Base-by-base conservation (phyloP, 2,888 invertebrate genomes). In the Rhodophaea formosa region DNA sequence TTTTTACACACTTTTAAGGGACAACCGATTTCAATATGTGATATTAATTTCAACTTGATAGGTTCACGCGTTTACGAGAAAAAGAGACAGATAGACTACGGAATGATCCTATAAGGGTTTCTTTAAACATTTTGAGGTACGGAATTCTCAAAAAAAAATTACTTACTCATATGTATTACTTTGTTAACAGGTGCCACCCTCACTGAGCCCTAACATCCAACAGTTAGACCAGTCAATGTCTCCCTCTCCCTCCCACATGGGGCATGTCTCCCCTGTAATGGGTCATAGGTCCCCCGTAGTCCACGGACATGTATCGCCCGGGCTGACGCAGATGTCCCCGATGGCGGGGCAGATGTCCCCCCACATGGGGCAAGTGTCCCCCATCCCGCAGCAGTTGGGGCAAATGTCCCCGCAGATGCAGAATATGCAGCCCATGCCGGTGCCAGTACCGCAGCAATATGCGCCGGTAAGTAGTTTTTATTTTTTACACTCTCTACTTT, bases 361-460 rank as follows among this genome's bases (percentile, higher is more conserved):
- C 14, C 70, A 66, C 35, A 35, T 63, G 62, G 51, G 49, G 7
- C 64, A 63, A 16, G 61, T 59, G n/a, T 60, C 62, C 17, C 62
- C 63, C 1, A 35, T 39, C 35, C 45, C 53, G 51, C 63, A 60
- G 39, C 46, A 30, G 7, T 39, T 49, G 14, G 8, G 30, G 47
- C 23, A 53, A 42, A 43, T 44, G 42, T 56, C 57, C 23, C 57
- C 46, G 23, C 35, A 32, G 16, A 44, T 44, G 32, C 56, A 56
- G 17, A 35, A 12, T 55, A 62, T 45, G 58, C 59, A 45, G 57
- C 56, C 53, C n/a, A 54, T 63, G 39, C 62, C 62, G 12, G 57
- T 61, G 44, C 46, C 63, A n/a, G 49, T 62, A 17, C 66, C 69
- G 0, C 17, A 65, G 61, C 51, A 62, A 69, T 63, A 64, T 65